Evolutionary conservation across 2,888 invertebrate species (phyloP).

Genomic region (Ophonus ardosiacus): DNA sequence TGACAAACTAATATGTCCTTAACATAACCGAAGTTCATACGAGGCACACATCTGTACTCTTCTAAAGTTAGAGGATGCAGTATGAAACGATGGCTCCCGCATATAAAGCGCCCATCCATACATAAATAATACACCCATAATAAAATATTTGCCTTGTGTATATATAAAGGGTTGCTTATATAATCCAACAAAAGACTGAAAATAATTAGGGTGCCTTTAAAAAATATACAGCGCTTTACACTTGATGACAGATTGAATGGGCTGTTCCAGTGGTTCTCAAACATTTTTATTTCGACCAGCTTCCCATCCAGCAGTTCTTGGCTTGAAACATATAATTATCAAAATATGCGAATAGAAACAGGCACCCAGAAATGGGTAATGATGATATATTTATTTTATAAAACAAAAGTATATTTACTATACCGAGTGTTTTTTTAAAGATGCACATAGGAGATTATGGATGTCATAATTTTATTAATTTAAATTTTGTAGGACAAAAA

Average conservation of each 20-base stretch:
- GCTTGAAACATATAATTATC: too few relatives aligned
- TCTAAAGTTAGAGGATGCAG: neutral
- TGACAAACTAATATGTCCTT: neutral
- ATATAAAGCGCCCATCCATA: conserved; percentile 73
- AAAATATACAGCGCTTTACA: conserved; percentile 70
- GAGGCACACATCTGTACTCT: neutral
- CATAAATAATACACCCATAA: conserved; percentile 75
- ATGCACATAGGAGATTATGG: too few relatives aligned
- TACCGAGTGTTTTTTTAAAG: too few relatives aligned
- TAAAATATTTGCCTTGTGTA: conserved; percentile 74
- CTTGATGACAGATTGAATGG: conserved; percentile 71
- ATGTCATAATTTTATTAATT: too few relatives aligned
- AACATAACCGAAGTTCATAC: neutral
- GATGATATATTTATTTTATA: too few relatives aligned
- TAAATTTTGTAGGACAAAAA: too few relatives aligned
- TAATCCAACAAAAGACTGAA: conserved; percentile 72
- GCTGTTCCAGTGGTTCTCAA: conserved; percentile 69
- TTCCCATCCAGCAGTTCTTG: too few relatives aligned
- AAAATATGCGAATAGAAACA: too few relatives aligned
- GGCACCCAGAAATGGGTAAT: too few relatives aligned
- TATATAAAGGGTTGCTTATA: conserved; percentile 74
- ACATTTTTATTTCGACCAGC: too few relatives aligned
- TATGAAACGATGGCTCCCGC: conserved; percentile 60
- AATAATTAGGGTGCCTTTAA: conserved; percentile 70
- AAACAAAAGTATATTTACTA: too few relatives aligned